Evolutionary conservation across 2,113 vertebrate genomes (phyloP), one percentile per base, ranked within the genome.

Genomic region (Lepidothrix coronata): DNA sequence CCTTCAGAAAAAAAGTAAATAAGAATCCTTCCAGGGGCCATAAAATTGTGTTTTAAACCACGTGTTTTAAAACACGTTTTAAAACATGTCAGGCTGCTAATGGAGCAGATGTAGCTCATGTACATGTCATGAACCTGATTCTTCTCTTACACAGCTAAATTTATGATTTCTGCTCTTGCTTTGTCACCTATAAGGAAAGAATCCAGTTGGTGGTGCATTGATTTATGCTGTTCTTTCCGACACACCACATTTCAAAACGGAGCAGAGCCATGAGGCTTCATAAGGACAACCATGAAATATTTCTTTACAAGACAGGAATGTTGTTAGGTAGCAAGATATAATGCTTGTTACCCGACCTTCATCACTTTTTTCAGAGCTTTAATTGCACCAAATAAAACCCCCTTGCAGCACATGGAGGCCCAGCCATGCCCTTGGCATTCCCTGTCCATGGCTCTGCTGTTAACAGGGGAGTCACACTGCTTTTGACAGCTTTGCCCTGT

Each of bases 401-500:
- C 81, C 71, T 39, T 19, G 43, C 28, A 88, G 83, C 58, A 14
- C 62, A 46, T 0, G 5, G 85, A 93, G 48, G 62, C 63, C 59
- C 71, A 89, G 77, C 82, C 75, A 13, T 67, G 93, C 95, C 94
- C 75, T 81, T 66, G 90, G 96, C 88, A 33, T 52, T 86, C 61
- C 72, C 77, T 12, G 6, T 75, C 33, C 63, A 6, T 4, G 22
- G 37, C 80, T 91, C 73, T 77, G 88, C 91, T 71, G 8, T 39
- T 78, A 44, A 54, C 77, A 89, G 65, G 33, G 49, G 44, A 75
- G 13, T 20, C 67, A 81, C 75, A 22, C 71, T 89, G 85, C 72
- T 70, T 61, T 51, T 93, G 97, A 97, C 97, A 97, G 95, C 73
- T 96, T 46, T 83, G 84, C 85, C 95, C 95, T 83, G 57, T 13